A percentile compares a stretch with the other conserved stretches of the same genome.
These are phyloP conservation scores for Chaetophractus vellerosus DNA, from an alignment of 2,797 vertebrate species.

Conservation along the genomic window DNA sequence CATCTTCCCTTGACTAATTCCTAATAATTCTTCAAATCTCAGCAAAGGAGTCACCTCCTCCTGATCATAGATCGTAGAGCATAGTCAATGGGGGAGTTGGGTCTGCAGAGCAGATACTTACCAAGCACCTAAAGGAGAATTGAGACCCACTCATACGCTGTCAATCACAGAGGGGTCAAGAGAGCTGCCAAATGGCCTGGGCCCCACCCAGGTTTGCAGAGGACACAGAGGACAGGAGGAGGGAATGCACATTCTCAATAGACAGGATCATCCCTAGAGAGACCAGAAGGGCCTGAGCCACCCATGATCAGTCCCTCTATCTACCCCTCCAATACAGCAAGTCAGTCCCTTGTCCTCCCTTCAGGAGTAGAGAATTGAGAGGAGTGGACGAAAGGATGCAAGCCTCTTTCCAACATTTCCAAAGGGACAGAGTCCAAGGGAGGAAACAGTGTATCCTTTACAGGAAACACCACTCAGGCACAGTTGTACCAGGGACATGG, in stretches of 20 bases:
- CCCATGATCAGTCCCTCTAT: not conserved
- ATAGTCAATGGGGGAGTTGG: accelerated
- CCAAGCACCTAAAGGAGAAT: not conserved
- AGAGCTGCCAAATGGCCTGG: not conserved
- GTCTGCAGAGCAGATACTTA: not conserved
- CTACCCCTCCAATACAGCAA: not conserved
- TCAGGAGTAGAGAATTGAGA: not conserved
- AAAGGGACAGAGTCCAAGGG: not conserved
- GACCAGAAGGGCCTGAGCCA: not conserved
- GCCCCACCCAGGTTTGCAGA: not conserved
- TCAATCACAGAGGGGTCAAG: not conserved
- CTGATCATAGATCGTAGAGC: not conserved
- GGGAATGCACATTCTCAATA: not conserved
- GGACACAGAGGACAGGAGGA: not conserved
- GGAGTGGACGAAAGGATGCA: not conserved
- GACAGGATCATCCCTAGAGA: not conserved
- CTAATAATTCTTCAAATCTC: not conserved
- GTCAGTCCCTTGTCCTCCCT: not conserved
- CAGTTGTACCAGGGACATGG: not conserved
- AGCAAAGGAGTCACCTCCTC: not conserved
- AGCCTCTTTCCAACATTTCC: not conserved
- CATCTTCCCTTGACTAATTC: not conserved
- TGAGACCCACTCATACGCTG: too few relatives aligned
- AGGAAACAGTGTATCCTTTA: not conserved
- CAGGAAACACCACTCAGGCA: not conserved